Conservation (phyloP, 1,140 invertebrate species). For the Drosophila prosaltans region DNA sequence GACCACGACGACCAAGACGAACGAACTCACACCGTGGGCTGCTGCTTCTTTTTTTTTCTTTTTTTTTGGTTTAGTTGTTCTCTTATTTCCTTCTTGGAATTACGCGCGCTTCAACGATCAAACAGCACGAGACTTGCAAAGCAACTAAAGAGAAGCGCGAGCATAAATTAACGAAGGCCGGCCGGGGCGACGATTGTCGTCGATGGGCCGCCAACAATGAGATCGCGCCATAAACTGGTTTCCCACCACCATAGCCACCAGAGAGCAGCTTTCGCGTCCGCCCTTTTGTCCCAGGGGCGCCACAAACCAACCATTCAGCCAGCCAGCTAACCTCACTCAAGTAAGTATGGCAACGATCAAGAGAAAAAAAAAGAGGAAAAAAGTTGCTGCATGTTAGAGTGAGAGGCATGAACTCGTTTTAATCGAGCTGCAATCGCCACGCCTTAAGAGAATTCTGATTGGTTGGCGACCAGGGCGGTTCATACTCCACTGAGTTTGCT, state of each 20-base stretch:
- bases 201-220: slow-evolving; percentile 57
- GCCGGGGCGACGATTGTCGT: slow-evolving; percentile 59
- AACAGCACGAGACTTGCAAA: slow-evolving; percentile 81
- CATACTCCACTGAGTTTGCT: slow-evolving; percentile 30
- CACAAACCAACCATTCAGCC: slow-evolving; percentile 12
- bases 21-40: background rate
- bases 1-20: too few species aligned
- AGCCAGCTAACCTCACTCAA: slow-evolving; percentile 12
- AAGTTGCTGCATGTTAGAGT: slow-evolving; percentile 26
- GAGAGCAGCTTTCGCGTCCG: slow-evolving; percentile 74
- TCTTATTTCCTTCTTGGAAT: slow-evolving; percentile 71
- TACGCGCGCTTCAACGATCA: slow-evolving; percentile 76
- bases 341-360: slow-evolving; percentile 77
- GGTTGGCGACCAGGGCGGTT: slow-evolving; percentile 54
- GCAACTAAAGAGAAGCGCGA: slow-evolving; percentile 77
- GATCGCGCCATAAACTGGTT: slow-evolving; percentile 75
- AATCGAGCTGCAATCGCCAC: slow-evolving; percentile 57
- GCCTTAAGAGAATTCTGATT: slow-evolving; percentile 61
- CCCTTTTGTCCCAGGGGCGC: slow-evolving; percentile 62
- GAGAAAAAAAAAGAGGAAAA: slow-evolving; percentile 21
- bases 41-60: background rate
- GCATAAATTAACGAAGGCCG: slow-evolving; percentile 82
- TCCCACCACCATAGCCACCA: slow-evolving; percentile 39
- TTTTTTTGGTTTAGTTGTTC: background rate
- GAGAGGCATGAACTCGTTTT: slow-evolving; percentile 43